These are phyloP conservation scores for Enteromius afrohamiltoni DNA, from an alignment of 2,797 vertebrate species.

Conservation along the genomic window DNA sequence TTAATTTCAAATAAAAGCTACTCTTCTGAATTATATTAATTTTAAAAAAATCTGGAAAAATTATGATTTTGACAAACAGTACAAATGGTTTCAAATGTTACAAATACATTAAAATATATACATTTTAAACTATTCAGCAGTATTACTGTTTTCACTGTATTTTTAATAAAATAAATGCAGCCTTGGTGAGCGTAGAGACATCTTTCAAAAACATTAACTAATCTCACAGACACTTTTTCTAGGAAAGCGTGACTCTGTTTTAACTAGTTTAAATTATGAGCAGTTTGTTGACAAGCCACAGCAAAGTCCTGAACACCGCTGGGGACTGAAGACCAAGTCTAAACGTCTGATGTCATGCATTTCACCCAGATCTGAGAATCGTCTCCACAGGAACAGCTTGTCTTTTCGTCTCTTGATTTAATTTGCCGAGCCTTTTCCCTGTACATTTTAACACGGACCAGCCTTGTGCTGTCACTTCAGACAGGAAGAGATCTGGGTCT, in stretches of 20 bases:
- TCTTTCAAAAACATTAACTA: neutral
- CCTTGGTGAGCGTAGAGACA: neutral
- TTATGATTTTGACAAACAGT: neutral
- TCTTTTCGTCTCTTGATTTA: neutral
- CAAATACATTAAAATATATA: neutral
- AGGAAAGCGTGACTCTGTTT: neutral
- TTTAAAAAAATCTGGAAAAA: neutral
- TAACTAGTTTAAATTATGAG: neutral
- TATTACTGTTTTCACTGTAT: neutral
- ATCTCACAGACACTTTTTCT: neutral
- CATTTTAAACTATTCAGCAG: neutral
- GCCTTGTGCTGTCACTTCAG: constrained; percentile 12
- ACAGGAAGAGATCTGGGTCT: constrained; percentile 52
- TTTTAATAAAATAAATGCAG: neutral
- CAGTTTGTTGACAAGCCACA: neutral
- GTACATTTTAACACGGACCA: constrained; percentile 1
- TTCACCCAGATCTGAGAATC: neutral
- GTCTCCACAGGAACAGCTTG: neutral
- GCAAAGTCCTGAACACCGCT: neutral
- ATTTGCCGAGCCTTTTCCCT: constrained; percentile 8
- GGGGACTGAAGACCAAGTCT: neutral
- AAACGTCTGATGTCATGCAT: neutral
- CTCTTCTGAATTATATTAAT: neutral
- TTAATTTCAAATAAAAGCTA: neutral
- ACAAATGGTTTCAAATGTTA: neutral